phyloP scores from a whole-genome alignment of 2,888 invertebrate species.

The Nemapogon koenigi region DNA sequence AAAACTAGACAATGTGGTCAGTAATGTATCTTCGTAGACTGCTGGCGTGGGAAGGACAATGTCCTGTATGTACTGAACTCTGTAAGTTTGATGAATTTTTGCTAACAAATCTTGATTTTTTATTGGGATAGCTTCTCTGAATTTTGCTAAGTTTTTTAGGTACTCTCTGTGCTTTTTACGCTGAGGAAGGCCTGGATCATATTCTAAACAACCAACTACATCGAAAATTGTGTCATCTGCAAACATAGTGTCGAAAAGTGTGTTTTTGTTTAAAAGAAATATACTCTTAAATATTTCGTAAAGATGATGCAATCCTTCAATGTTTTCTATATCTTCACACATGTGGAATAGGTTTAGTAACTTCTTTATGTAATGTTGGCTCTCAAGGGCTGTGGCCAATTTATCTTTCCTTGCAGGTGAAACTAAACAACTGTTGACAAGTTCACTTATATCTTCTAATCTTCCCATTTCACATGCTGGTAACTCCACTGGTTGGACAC shows the following conservation, averaged over 20 bases:
- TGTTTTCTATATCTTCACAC: constrained; percentile 96
- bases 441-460: constrained; percentile 93
- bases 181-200: constrained; percentile 87
- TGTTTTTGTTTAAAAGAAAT: constrained; percentile 97
- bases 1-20: constrained; percentile 97
- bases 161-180: constrained; percentile 96
- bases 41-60: constrained; percentile 98
- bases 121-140: constrained; percentile 93
- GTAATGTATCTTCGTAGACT: constrained; percentile 98
- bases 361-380: constrained; percentile 94
- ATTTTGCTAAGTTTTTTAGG: constrained; percentile 89
- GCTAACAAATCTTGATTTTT: constrained; percentile 92
- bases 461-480: constrained; percentile 94
- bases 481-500: constrained; percentile 91
- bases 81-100: constrained; percentile 99
- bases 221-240: constrained; percentile 96
- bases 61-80: constrained; percentile 99
- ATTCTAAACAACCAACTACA: constrained; percentile 97
- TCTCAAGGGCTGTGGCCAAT: constrained; percentile 90
- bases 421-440: constrained; percentile 86
- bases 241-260: constrained; percentile 97
- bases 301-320: constrained; percentile 92
- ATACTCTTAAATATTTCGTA: constrained; percentile 99
- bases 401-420: constrained; percentile 94
- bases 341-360: constrained; percentile 94